Evolutionary conservation across 2,888 invertebrate genomes (phyloP), one percentile per base, ranked within the genome.

Genomic region (Cylloceria caligata): DNA sequence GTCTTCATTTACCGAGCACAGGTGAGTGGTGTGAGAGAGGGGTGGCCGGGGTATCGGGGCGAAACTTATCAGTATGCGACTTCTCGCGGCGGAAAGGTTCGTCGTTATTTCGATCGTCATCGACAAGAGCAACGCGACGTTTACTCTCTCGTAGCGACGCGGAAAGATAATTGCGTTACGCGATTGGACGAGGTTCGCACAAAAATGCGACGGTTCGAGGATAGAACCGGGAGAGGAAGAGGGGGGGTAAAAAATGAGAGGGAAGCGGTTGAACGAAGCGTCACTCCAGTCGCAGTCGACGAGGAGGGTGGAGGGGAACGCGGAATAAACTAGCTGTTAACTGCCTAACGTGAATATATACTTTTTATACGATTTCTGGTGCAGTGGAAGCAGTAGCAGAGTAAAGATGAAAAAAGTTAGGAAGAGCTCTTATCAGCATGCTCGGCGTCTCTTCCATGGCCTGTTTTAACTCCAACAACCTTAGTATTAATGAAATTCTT

Each of bases 11-110:
- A 30, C 57, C n/a, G 16, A 45, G n/a, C 7, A n/a, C 34, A 21
- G 49, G 0, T 16, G 27, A 16, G 2, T 3, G 4, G 16, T 13
- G 16, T 9, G n/a, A 34, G 3, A 16, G 7, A 9, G 16, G 4
- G n/a, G n/a, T 57, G n/a, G 3, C 13, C 27, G 24, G 21, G 27
- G 27, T n/a, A 77, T 84, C 84, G 80, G 81, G 76, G 80, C 76
- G 81, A 86, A 86, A 88, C 86, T 89, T 87, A 88, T 90, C 88
- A 86, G 83, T 83, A 47, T 72, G 71, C 80, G 76, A 71, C 72
- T 49, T 24, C 71, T 47, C 19, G 39, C 52, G 47, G 52, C 19
- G 27, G 24, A 75, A n/a, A 60, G 42, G 60, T 81, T 81, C 81
- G 72, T 69, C 47, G 69, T 16, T 67, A 49, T 81, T 77, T 47